Percentiles rank a stretch among this genome's conserved stretches.
phyloP scores from a whole-genome alignment of 2,888 invertebrate genomes.

The Morpho helenor region DNA sequence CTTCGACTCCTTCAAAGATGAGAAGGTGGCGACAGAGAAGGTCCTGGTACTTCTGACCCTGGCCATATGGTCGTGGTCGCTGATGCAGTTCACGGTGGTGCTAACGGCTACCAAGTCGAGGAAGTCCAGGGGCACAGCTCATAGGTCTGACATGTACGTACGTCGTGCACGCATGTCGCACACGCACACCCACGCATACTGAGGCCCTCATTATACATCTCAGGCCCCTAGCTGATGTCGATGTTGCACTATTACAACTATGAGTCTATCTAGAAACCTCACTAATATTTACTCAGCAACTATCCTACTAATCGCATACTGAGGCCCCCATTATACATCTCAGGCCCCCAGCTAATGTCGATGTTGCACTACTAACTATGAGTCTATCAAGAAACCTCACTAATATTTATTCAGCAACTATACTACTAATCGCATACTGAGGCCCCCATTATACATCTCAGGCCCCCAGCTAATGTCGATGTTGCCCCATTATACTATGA shows the following conservation, averaged over 20 bases:
- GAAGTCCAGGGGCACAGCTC: conserved; percentile 83
- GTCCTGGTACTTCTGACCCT: conserved; percentile 91
- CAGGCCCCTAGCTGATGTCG: too few species aligned
- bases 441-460: too few species aligned
- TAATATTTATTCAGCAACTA: too few species aligned
- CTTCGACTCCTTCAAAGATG: conserved; percentile 97
- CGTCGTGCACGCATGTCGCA: conserved; percentile 22
- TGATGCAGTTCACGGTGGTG: conserved; percentile 96
- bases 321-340: too few species aligned
- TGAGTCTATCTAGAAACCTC: neutral
- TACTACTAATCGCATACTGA: neutral
- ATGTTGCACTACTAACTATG: too few species aligned
- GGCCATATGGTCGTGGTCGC: conserved; percentile 95
- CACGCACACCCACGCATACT: neutral
- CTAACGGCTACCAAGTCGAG: conserved; percentile 92
- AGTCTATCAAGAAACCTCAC: too few species aligned
- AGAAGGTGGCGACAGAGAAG: conserved; percentile 87
- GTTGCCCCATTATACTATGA: neutral
- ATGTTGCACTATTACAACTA: too few species aligned
- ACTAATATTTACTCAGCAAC: too few species aligned
- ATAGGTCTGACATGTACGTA: conserved; percentile 78
- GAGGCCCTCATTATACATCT: too few species aligned
- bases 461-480: too few species aligned
- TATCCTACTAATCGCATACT: too few species aligned
- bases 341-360: too few species aligned